These are phyloP conservation scores for Nemurella pictetii DNA, from an alignment of 2,888 invertebrate genomes.

Conservation along the genomic window DNA sequence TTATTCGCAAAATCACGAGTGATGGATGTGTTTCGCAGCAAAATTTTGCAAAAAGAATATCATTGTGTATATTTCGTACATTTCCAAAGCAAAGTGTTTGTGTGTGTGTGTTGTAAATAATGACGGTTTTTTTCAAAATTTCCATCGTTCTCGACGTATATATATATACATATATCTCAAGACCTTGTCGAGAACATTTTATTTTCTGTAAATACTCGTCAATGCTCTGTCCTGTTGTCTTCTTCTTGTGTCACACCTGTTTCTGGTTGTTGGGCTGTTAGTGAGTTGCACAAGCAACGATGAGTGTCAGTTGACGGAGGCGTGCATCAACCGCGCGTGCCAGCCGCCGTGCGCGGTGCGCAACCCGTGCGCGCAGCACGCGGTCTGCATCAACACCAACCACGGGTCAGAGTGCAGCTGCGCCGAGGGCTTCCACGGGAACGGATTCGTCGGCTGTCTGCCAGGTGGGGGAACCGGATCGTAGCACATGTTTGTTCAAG, in stretches of 20 bases:
- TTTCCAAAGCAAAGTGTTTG: too few relatives aligned
- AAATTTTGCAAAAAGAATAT: neutral
- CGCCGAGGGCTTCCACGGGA: constrained; percentile 82
- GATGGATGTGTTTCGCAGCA: neutral
- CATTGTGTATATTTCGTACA: constrained; percentile 8
- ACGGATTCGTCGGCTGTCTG: constrained; percentile 79
- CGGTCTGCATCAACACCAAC: constrained; percentile 84
- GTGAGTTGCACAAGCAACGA: constrained; percentile 85
- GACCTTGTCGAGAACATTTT: constrained; percentile 13
- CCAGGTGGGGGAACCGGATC: too few relatives aligned
- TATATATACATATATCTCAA: too few relatives aligned
- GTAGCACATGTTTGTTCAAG: too few relatives aligned
- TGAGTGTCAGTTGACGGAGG: constrained; percentile 83
- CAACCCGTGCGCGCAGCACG: constrained; percentile 81
- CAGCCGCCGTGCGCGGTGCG: constrained; percentile 84
- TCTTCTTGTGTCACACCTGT: constrained; percentile 42
- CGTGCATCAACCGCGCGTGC: constrained; percentile 82
- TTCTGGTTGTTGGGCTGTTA: constrained; percentile 56
- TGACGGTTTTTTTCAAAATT: constrained; percentile 6
- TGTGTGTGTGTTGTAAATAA: constrained; percentile 1
- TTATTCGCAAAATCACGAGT: neutral
- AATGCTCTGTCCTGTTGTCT: constrained; percentile 32
- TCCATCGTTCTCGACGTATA: constrained; percentile 10
- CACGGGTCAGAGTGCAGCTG: constrained; percentile 87
- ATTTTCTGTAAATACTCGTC: constrained; percentile 29